Base-by-base conservation (phyloP, 2,797 vertebrate species). In the Labeo calbasu region DNA sequence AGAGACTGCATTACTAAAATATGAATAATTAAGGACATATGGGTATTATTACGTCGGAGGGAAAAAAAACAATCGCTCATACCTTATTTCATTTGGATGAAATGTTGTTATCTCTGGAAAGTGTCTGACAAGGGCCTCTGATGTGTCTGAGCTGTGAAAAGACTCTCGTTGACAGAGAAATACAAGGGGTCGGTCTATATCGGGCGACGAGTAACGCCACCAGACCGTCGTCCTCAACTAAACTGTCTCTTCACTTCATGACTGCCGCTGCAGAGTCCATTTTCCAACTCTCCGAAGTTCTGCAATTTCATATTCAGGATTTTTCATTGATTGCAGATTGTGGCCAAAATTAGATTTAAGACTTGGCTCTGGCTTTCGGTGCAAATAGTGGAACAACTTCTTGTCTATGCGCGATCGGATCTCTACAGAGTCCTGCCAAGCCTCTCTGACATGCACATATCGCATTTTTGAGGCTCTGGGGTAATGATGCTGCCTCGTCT, bases 1-100 rank as follows among this genome's bases (percentile, higher is more conserved):
- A 93, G 91, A 92, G 88, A 92, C 92, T 92, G 91, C 92, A 91
- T 94, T 93, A 94, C 91, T 91, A 93, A 94, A 94, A 93, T 91
- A 92, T 92, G 90, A 93, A 94, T 94, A 94, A 95, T 95, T 95
- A 94, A 94, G 89, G 87, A 91, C 77, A 85, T 92, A 88, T 88
- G 92, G 92, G 91, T 91, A 88, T 93, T 91, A 93, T 93, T 92
- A 90, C 87, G 86, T 85, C n/a, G 72, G 63, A 73, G 61, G 75
- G n/a, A 82, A 83, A 89, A 83, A 65, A 65, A 89, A 86, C 57
- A 86, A 83, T 79, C 48, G 36, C 78, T 84, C 78, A 51, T 84
- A 77, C 46, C 28, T 68, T 88, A 84, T 85, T 87, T 85, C 81
- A 85, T 85, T 61, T 69, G 46, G 12, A 68, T 19, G 55, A 57